Base-by-base conservation (phyloP, 2,888 invertebrate genomes). In the Tachina grossa region DNA sequence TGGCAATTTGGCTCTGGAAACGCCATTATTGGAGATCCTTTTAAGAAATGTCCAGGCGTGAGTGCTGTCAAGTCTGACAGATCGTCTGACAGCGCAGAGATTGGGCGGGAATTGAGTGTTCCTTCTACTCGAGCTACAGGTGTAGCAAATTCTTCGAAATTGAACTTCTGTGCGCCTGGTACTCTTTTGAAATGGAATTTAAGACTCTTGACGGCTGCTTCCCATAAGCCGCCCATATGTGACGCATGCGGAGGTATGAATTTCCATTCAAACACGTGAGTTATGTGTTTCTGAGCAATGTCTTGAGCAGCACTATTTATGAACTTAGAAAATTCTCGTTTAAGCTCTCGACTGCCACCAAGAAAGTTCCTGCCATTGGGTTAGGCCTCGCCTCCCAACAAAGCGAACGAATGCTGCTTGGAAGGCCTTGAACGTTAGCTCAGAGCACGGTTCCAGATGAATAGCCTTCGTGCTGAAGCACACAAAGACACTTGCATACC, bases 1-100 rank as follows among this genome's bases (percentile, higher is more conserved):
- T 66, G 16, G 11, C 1, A 13, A 16, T 39, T 14, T 19, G 39
- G 75, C 51, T 84, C 69, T 0, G 79, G 75, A 1, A 84, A 8
- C 13, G 71, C 72, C 43, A 71, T 74, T 9, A 78, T 66, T 81
- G 22, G 22, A 22, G 22, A 22, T 2, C 22, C 22, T 22, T 2
- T 22, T n/a, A n/a, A n/a, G n/a, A 49, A 49, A 49, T 49, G 49
- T 4, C 49, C 49, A 0, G 49, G n/a, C 3, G 49, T 49, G 3
- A 49, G 49, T 14, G 49, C 14, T 14, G 49, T 49, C 5, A 49
- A 4, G 6, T 49, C 49, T 6, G 14, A 14, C 3, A n/a, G 49
- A 8, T 49, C 49, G 5, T n/a, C 49, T n/a, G 49, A 49, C n/a
- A 49, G n/a, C 14, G 49, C 49, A 4, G 49, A 49, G 14, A 49